These are phyloP conservation scores for Cerastoderma edule DNA, from an alignment of 2,888 invertebrate genomes.

Conservation along the genomic window DNA sequence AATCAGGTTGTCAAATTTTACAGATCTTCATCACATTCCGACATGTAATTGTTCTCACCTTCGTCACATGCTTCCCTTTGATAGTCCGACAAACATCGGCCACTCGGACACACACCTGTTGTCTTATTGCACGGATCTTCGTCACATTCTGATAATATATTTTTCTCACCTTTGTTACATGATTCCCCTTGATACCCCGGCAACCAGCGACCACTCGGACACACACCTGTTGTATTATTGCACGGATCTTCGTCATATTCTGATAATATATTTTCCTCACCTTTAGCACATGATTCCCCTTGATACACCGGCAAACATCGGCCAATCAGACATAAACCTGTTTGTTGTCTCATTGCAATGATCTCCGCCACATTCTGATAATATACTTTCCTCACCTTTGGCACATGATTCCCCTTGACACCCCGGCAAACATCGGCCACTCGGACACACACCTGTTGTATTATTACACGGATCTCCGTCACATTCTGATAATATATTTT, in stretches of 20 bases:
- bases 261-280: neutral
- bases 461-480: constrained; percentile 1
- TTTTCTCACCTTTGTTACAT: constrained; percentile 22
- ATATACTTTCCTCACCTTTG: constrained; percentile 12
- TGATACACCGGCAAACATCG: no score
- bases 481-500: neutral
- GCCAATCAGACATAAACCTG: no score
- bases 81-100: no score
- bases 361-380: no score
- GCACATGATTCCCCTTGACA: constrained; percentile 13
- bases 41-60: neutral
- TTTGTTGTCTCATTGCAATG: no score
- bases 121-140: no score
- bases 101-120: no score
- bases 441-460: constrained; percentile 10
- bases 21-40: neutral
- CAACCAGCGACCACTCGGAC: constrained; percentile 12
- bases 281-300: neutral
- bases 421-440: constrained; percentile 13
- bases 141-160: no score
- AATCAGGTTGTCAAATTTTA: no score
- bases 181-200: constrained; percentile 9
- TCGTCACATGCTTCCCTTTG: neutral
- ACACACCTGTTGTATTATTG: constrained; percentile 1
- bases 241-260: neutral